Base-by-base conservation (phyloP, 23 tunicate genomes). In the Trididemnum clinides region DNA sequence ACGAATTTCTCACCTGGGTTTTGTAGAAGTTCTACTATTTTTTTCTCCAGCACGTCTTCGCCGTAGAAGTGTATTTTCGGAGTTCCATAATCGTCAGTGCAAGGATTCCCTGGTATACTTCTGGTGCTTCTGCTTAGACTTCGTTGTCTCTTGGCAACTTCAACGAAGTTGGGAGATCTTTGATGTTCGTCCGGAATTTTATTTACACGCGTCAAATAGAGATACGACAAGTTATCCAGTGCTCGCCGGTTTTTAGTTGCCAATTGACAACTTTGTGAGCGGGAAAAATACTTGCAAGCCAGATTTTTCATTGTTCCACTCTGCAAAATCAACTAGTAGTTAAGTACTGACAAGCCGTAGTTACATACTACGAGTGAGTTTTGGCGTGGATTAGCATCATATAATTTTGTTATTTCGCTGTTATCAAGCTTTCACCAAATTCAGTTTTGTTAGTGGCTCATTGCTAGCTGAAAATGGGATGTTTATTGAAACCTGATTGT, bases 21-120 rank as follows among this genome's bases (percentile, higher is more conserved):
- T 2, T 87, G 91, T 7, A 80, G 32, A 7, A 87, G 28, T 59
- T 87, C 91, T 21, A 87, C 91, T 27, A 80, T 74, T 37, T 80
- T 15, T 44, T 84, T 84, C 7, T 33, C 64, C 33, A 29, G 10
- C 31, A 57, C 64, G n/a, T 80, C 81, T 2, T 30, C 80, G 32
- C 39, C 91, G 49, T 77, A 81, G 18, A 64, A 66, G 18, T 37
- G 27, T 0, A 44, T 22, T 4, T 32, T 62, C 34, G 51, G 27
- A 7, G 10, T 30, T 21, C 75, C 51, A 10, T 29, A 10, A 21
- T 5, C 22, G 12, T 1, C 37, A 1, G 57, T 39, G 74, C 89
- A 86, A 1, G 89, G 89, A 38, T 86, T 86, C 0, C 89, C 83
- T 36, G 80, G 80, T 5, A 74, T 39, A 20, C 57, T 31, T 18